Conservation (phyloP, 2,113 vertebrate genomes). For the Oenanthe oenanthe region DNA sequence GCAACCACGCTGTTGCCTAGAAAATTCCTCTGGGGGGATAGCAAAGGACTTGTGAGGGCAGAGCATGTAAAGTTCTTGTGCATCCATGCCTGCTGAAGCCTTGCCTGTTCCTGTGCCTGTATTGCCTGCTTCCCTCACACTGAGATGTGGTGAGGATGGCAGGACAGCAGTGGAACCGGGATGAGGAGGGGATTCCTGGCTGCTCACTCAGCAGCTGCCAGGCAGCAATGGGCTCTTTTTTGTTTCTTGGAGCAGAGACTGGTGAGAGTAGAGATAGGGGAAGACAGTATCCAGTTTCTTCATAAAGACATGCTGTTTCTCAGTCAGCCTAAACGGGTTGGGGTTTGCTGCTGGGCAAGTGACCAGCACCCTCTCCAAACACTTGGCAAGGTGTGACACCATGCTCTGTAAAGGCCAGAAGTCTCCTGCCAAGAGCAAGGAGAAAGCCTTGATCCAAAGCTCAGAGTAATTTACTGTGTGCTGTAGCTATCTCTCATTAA, state of each 20-base stretch:
- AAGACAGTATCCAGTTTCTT: not conserved
- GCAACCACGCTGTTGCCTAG: constrained; percentile 52
- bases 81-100: not conserved
- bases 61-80: not conserved
- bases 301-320: rapidly evolving
- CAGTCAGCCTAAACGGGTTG: not conserved
- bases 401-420: not conserved
- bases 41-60: constrained; percentile 64
- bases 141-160: not conserved
- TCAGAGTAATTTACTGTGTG: not conserved
- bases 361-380: not conserved
- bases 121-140: not conserved
- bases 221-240: not conserved
- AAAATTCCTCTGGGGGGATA: constrained; percentile 57
- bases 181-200: not conserved
- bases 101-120: not conserved
- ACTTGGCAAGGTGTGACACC: not conserved
- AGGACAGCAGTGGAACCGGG: not conserved
- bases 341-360: not conserved
- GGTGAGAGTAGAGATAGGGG: not conserved
- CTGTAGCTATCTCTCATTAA: not conserved
- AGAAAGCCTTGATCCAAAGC: not conserved
- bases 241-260: not conserved
- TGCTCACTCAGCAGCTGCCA: not conserved
- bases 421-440: not conserved